Conservation (phyloP, 2,888 invertebrate species). For the Onchidella celtica region DNA sequence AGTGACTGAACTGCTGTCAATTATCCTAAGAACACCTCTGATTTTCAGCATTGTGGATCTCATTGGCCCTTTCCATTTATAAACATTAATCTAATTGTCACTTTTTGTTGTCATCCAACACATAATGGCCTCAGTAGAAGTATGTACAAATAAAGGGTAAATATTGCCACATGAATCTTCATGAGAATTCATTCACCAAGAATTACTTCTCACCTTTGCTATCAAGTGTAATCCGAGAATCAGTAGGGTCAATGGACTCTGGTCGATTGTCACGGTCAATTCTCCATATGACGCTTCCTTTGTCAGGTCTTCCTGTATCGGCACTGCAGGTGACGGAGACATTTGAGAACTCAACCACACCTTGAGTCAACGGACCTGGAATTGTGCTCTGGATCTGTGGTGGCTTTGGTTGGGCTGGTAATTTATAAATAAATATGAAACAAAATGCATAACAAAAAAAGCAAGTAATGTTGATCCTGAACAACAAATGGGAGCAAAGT, state of each 20-base stretch:
- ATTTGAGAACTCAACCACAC: slow-evolving; percentile 5
- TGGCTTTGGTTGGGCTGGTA: not conserved
- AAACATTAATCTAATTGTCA: too few relatives aligned
- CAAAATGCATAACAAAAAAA: not conserved
- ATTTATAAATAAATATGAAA: not conserved
- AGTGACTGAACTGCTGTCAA: too few relatives aligned
- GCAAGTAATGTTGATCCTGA: not conserved
- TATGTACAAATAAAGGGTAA: too few relatives aligned
- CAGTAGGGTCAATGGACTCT: not conserved
- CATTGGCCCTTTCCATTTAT: too few relatives aligned
- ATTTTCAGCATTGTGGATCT: too few relatives aligned
- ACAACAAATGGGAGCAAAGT: not conserved
- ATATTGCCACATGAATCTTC: too few relatives aligned
- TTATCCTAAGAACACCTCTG: too few relatives aligned
- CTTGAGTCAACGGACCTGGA: not conserved
- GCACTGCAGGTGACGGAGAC: not conserved
- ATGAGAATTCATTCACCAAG: too few relatives aligned
- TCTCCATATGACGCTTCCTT: slow-evolving; percentile 4
- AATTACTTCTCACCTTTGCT: too few relatives aligned
- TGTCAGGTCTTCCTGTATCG: not conserved
- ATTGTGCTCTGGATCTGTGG: not conserved
- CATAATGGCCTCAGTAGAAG: too few relatives aligned
- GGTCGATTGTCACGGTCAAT: not conserved
- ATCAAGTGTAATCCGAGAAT: too few relatives aligned
- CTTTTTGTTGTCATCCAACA: too few relatives aligned